phyloP scores from a whole-genome alignment of 2,888 invertebrate genomes.

The Ametastegia equiseti region DNA sequence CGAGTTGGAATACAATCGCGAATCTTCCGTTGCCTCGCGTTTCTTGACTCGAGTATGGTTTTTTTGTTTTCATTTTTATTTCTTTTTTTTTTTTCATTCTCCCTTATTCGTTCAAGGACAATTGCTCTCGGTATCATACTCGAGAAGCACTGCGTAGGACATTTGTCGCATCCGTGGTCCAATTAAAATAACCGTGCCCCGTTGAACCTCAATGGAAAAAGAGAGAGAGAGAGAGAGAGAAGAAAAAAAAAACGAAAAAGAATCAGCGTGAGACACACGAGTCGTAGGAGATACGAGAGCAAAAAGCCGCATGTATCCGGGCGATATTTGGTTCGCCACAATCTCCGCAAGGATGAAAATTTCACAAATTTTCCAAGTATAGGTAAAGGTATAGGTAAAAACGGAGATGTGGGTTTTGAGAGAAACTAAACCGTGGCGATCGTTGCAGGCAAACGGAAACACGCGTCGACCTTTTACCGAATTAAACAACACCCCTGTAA shows the following conservation, averaged over 20 bases:
- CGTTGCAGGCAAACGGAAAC: constrained; percentile 19
- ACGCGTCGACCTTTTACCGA: constrained; percentile 27
- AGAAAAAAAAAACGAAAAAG: constrained; percentile 40
- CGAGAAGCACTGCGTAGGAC: constrained; percentile 13
- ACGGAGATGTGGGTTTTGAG: too few relatives aligned
- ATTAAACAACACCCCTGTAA: constrained; percentile 31
- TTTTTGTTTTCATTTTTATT: neutral
- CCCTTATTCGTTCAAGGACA: constrained; percentile 15
- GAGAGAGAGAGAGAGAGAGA: constrained; percentile 20
- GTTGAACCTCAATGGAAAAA: constrained; percentile 33
- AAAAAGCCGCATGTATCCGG: constrained; percentile 1
- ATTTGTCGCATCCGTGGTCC: constrained; percentile 34
- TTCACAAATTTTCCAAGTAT: neutral
- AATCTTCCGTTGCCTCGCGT: constrained; percentile 5
- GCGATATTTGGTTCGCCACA: constrained; percentile 52
- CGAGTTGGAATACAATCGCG: constrained; percentile 16
- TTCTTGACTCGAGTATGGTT: constrained; percentile 2
- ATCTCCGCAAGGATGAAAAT: neutral
- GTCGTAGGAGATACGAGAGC: constrained; percentile 43
- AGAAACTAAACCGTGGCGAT: neutral
- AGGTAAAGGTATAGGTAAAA: neutral
- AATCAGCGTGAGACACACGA: constrained; percentile 49
- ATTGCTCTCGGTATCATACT: neutral
- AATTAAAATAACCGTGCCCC: constrained; percentile 38
- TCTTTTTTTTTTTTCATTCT: neutral